Percentiles rank a stretch among this genome's conserved stretches.
Conservation (phyloP, 2,888 invertebrate genomes). For the Troilus luridus region DNA sequence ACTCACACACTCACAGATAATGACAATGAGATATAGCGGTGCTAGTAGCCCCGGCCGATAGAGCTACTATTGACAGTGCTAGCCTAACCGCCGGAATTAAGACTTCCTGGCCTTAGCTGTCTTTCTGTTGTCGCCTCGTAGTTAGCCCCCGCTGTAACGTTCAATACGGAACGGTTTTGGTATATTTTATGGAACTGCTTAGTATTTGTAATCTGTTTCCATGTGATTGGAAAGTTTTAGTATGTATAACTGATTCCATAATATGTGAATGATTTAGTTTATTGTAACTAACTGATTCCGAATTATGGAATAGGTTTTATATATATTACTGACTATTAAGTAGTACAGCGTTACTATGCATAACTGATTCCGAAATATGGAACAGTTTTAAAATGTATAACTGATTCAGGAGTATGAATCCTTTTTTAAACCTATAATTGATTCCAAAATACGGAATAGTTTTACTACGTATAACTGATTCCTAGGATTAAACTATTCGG, state of each 20-base stretch:
- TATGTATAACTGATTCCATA: not conserved
- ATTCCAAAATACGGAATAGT: too few species aligned
- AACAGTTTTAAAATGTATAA: too few species aligned
- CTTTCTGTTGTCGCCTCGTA: constrained; percentile 20
- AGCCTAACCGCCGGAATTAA: constrained; percentile 49
- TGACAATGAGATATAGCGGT: not conserved
- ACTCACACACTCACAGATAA: too few species aligned
- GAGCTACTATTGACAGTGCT: not conserved
- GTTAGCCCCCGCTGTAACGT: not conserved
- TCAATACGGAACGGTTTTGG: not conserved
- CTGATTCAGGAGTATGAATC: too few species aligned
- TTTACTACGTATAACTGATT: too few species aligned
- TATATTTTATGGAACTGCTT: not conserved
- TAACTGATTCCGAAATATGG: too few species aligned
- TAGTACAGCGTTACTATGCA: too few species aligned
- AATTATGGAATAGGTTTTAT: too few species aligned
- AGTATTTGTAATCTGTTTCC: not conserved
- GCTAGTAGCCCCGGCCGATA: not conserved
- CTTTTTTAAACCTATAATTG: too few species aligned
- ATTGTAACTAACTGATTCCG: too few species aligned
- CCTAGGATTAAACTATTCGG: too few species aligned
- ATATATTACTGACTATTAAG: too few species aligned
- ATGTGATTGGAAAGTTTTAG: not conserved
- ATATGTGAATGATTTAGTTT: not conserved
- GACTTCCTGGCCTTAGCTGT: constrained; percentile 51